Conservation (phyloP, 1,140 invertebrate genomes). For the Monochamus saltuarius region DNA sequence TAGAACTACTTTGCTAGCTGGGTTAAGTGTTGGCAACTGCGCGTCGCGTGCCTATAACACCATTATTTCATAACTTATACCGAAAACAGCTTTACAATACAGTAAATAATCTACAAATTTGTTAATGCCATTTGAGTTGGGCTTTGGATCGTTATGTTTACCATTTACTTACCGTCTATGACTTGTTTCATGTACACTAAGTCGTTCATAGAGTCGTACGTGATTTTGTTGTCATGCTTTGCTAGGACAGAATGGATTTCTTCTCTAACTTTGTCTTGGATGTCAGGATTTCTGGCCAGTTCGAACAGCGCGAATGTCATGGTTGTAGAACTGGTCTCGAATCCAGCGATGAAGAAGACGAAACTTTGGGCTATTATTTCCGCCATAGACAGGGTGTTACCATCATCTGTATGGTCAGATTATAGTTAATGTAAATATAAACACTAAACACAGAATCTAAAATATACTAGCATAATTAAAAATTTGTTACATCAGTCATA, state of each 20-base stretch:
- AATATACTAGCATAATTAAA: too few relatives aligned
- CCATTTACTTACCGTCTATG: slow-evolving; percentile 46
- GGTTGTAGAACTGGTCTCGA: slow-evolving; percentile 61
- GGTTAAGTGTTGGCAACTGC: too few relatives aligned
- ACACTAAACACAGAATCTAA: too few relatives aligned
- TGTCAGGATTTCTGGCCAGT: slow-evolving; percentile 57
- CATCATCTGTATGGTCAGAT: background rate
- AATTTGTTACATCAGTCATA: too few relatives aligned
- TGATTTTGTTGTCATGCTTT: slow-evolving; percentile 50
- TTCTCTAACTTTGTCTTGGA: slow-evolving; percentile 55
- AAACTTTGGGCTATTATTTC: slow-evolving; percentile 55
- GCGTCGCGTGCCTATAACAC: too few relatives aligned
- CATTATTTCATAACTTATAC: too few relatives aligned
- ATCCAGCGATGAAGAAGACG: slow-evolving; percentile 61
- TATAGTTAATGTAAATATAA: too few relatives aligned
- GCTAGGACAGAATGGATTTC: slow-evolving; percentile 56
- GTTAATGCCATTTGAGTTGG: too few relatives aligned
- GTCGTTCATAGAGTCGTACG: slow-evolving; percentile 54
- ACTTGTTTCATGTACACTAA: slow-evolving; percentile 50
- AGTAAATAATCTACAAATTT: too few relatives aligned
- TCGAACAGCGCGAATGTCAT: slow-evolving; percentile 57
- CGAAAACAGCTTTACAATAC: too few relatives aligned
- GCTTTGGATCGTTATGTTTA: too few relatives aligned
- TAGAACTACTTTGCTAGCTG: too few relatives aligned
- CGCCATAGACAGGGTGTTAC: slow-evolving; percentile 17